Conservation (phyloP, 2,888 invertebrate genomes). For the Zaprionus lineosus region DNA sequence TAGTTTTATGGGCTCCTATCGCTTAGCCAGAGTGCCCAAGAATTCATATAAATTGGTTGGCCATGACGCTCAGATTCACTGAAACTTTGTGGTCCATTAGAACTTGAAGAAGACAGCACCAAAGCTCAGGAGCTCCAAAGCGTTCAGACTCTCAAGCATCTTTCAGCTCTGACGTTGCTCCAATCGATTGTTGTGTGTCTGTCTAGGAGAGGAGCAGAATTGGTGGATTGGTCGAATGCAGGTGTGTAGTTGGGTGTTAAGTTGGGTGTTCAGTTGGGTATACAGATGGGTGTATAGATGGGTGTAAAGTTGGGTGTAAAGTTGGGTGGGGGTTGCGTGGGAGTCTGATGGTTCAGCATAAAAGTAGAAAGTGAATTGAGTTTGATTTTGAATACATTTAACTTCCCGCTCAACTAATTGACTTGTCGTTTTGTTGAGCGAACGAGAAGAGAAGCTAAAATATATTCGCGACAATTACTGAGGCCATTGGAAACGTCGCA, state of each 20-base stretch:
- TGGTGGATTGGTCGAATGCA: too few species aligned
- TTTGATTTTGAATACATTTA: conserved; percentile 16
- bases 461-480: conserved; percentile 20
- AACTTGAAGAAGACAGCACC: conserved; percentile 31
- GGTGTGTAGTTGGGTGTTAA: too few species aligned
- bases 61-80: conserved; percentile 17
- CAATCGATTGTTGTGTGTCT: conserved; percentile 17
- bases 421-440: neutral
- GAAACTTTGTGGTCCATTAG: conserved; percentile 45
- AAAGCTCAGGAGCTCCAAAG: too few species aligned
- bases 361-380: neutral
- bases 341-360: too few species aligned
- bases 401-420: neutral
- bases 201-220: too few species aligned
- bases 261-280: too few species aligned
- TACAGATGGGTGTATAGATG: too few species aligned
- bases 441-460: neutral
- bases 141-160: too few species aligned
- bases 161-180: conserved; percentile 4
- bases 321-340: too few species aligned
- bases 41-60: conserved; percentile 64
- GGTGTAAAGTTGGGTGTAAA: too few species aligned
- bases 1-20: conserved; percentile 50
- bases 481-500: neutral
- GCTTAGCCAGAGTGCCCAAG: conserved; percentile 41